Conservation (phyloP, 2,888 invertebrate species). For the Leucophenga montana region DNA sequence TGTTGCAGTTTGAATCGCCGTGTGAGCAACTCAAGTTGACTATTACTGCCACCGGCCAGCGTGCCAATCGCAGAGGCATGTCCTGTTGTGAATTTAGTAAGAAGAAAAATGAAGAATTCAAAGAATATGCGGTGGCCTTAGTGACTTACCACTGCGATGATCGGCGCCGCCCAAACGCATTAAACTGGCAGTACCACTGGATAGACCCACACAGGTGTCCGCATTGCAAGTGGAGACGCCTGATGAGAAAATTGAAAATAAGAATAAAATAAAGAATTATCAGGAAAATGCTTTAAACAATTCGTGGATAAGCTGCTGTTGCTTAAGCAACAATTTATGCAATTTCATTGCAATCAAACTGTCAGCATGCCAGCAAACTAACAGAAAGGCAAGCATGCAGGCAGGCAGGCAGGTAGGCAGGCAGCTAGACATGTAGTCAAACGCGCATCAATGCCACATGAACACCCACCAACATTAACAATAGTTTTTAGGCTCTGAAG, state of each 20-base stretch:
- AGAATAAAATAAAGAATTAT: conserved; percentile 30
- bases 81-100: conserved; percentile 46
- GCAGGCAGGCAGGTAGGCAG: conserved; percentile 25
- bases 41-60: conserved; percentile 45
- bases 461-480: conserved; percentile 18
- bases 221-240: conserved; percentile 69
- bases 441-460: conserved; percentile 6
- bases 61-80: conserved; percentile 46
- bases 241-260: conserved; percentile 51
- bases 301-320: neutral
- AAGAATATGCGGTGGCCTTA: neutral
- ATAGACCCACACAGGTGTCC: conserved; percentile 73
- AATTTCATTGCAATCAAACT: conserved; percentile 9
- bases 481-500: neutral
- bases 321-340: neutral
- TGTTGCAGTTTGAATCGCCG: conserved; percentile 56
- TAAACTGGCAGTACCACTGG: conserved; percentile 72
- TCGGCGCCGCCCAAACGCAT: conserved; percentile 54
- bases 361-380: conserved; percentile 10
- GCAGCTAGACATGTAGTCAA: neutral
- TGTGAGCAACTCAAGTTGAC: conserved; percentile 57
- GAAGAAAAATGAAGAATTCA: neutral
- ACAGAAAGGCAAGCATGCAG: conserved; percentile 24
- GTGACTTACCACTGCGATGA: conserved; percentile 66
- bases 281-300: conserved; percentile 2